These are phyloP conservation scores for Alethe castanea DNA, from an alignment of 2,113 vertebrate species.

Conservation along the genomic window DNA sequence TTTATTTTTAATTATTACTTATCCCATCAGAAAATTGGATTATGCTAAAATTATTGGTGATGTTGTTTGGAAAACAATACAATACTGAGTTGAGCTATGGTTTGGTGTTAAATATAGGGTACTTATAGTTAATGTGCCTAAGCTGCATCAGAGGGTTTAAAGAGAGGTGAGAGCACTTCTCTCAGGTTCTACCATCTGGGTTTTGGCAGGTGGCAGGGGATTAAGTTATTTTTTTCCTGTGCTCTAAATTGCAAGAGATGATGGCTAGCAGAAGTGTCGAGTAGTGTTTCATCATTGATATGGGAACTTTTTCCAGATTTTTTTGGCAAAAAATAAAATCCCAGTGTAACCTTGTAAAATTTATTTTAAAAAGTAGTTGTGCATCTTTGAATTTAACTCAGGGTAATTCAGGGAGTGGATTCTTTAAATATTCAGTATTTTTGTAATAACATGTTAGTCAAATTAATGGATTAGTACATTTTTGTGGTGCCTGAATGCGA, in stretches of 20 bases:
- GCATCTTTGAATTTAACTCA: neutral
- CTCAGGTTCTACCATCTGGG: slow-evolving; percentile 29
- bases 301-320: neutral
- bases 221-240: neutral
- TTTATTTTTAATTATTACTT: slow-evolving; percentile 39
- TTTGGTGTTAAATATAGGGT: neutral
- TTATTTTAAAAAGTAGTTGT: neutral
- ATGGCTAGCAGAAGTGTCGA: neutral
- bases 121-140: neutral
- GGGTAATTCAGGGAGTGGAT: neutral
- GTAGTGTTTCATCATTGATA: neutral
- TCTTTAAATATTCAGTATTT: neutral
- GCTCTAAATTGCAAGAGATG: neutral
- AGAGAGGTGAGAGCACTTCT: slow-evolving; percentile 12
- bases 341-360: neutral
- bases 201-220: slow-evolving; percentile 23
- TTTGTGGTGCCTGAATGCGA: neutral
- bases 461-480: neutral
- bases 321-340: neutral
- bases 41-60: slow-evolving; percentile 12
- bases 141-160: slow-evolving; percentile 4
- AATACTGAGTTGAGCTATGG: neutral
- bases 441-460: neutral
- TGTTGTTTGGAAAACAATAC: neutral
- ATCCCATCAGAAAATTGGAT: slow-evolving; percentile 43